phyloP scores from a whole-genome alignment of 2,797 vertebrate genomes.

The Meriones psammophilus region DNA sequence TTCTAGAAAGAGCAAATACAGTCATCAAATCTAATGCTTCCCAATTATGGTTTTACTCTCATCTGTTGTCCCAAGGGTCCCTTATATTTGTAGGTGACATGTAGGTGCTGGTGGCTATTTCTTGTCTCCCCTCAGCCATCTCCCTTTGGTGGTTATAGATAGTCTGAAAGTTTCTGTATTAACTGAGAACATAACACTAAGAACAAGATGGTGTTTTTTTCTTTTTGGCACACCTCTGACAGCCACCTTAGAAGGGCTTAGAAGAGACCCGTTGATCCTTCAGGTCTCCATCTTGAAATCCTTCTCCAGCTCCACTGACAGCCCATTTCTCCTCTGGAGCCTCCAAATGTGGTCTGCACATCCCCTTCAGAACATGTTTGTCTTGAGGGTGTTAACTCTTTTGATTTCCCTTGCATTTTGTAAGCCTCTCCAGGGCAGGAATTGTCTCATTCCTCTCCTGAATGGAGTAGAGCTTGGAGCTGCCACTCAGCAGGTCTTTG shows the following conservation, averaged over 20 bases:
- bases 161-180: background rate
- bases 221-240: background rate
- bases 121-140: background rate
- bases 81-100: rapidly evolving
- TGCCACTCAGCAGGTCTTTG: rapidly evolving
- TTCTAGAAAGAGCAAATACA: background rate
- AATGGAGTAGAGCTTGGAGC: rapidly evolving
- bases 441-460: background rate
- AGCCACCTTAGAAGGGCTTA: background rate
- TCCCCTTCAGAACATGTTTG: rapidly evolving
- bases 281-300: background rate
- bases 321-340: background rate
- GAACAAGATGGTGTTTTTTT: background rate
- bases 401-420: too few species aligned
- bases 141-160: rapidly evolving
- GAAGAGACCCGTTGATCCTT: background rate
- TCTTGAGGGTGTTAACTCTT: rapidly evolving
- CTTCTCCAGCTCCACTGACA: too few species aligned
- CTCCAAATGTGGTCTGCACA: rapidly evolving
- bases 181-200: background rate
- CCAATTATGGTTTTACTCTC: background rate
- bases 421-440: background rate
- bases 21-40: background rate
- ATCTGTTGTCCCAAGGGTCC: background rate
- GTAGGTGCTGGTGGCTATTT: rapidly evolving